phyloP scores from a whole-genome alignment of 2,888 invertebrate species.

The Parnassius mnemosyne region DNA sequence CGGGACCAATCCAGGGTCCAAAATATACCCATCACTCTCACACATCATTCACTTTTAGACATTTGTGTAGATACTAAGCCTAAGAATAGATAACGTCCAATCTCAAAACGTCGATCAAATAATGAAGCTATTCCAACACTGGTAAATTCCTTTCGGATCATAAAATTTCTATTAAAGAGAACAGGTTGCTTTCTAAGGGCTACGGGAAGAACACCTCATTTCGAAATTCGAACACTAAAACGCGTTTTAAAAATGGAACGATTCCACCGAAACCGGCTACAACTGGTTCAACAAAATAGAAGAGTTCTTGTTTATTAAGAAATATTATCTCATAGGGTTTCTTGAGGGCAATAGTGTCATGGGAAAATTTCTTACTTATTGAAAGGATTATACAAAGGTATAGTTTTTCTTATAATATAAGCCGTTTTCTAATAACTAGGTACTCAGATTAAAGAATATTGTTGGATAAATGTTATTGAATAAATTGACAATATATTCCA shows the following conservation, averaged over 20 bases:
- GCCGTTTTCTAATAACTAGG: no score
- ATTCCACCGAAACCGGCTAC: slow-evolving; percentile 10
- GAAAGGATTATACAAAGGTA: background rate
- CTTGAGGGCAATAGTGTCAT: slow-evolving; percentile 3
- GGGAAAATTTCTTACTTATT: background rate
- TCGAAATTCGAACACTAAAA: slow-evolving; percentile 17
- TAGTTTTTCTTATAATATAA: background rate
- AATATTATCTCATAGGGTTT: background rate
- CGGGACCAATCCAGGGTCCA: no score
- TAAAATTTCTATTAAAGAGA: slow-evolving; percentile 1
- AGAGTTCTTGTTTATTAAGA: slow-evolving; percentile 5
- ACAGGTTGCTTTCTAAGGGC: slow-evolving; percentile 2
- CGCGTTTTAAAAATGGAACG: slow-evolving; percentile 15
- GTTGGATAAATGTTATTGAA: no score
- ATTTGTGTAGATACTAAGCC: background rate
- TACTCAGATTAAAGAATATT: no score
- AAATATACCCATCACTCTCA: no score
- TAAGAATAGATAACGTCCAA: background rate
- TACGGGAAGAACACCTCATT: background rate
- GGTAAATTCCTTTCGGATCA: background rate
- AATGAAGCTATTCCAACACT: slow-evolving; percentile 1
- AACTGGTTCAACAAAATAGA: slow-evolving; percentile 10
- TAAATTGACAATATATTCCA: no score
- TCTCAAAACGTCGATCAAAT: background rate
- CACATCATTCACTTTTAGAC: no score